Base-by-base conservation (phyloP, 2,888 invertebrate genomes). In the Thyatira batis region DNA sequence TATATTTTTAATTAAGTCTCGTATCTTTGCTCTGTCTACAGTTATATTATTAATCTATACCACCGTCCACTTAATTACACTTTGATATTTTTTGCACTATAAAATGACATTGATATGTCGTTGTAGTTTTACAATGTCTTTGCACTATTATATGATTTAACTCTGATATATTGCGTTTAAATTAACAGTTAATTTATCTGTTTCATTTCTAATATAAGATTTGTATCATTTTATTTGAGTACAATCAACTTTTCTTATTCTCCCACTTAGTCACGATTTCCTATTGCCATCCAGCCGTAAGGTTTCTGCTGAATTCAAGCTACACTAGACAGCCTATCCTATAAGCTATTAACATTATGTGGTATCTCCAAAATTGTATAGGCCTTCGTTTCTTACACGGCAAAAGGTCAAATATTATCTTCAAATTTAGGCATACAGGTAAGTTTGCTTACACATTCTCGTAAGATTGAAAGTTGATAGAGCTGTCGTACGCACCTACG, bases 101-200 rank as follows among this genome's bases (percentile, higher is more conserved):
- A 30, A 69, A 69, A 67, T 60, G 55, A 58, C 57, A 64, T 67
- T 66, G 71, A 67, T 69, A 69, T 81, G 81, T 81, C 73, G 33
- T 79, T 78, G 77, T 65, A 67, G 69, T 80, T 85, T 85, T 81
- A 84, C 76, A 80, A 78, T 62, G 64, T 65, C 64, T 69, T 80
- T 79, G 70, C 63, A 62, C 58, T 68, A 57, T 57, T n/a, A n/a
- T n/a, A n/a, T n/a, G n/a, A 67, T 60, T 71, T 71, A 75, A 75
- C 71, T 71, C 76, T 62, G 53, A 62, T 58, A 64, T 64, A 57
- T 61, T 53, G 49, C 55, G 58, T 54, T 68, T 63, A 73, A 74
- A 77, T 72, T 60, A 63, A 57, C n/a, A n/a, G 64, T 76, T 69
- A 58, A 63, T 65, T 64, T 69, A 65, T 67, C 60, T 53, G 53